phyloP scores from a whole-genome alignment of 2,888 invertebrate species.

The Cacoxenus indagator region DNA sequence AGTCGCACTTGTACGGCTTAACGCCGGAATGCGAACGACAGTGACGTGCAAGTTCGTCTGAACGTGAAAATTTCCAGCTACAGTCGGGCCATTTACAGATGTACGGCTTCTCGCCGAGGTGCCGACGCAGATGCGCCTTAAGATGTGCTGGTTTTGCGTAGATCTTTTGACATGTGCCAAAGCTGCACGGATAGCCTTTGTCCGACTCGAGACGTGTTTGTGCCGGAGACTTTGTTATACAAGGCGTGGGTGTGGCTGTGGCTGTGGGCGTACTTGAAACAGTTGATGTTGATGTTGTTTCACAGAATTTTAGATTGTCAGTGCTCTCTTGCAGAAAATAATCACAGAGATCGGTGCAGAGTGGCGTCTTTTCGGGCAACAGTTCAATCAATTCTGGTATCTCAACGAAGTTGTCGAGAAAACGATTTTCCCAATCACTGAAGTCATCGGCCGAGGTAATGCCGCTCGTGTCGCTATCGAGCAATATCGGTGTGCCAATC shows the following conservation, averaged over 20 bases:
- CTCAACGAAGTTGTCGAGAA: slow-evolving; percentile 68
- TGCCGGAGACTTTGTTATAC: not conserved
- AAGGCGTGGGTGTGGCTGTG: slow-evolving; percentile 29
- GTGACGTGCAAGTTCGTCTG: slow-evolving; percentile 93
- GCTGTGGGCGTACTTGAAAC: not conserved
- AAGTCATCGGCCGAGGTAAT: slow-evolving; percentile 44
- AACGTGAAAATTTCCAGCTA: slow-evolving; percentile 93
- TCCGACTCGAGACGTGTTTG: slow-evolving; percentile 49
- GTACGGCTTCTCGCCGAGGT: slow-evolving; percentile 84
- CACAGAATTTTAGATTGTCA: slow-evolving; percentile 58
- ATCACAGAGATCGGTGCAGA: slow-evolving; percentile 74
- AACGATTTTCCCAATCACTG: slow-evolving; percentile 67
- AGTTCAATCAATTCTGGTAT: slow-evolving; percentile 66
- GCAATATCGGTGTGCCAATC: not conserved
- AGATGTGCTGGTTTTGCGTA: slow-evolving; percentile 93
- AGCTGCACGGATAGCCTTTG: slow-evolving; percentile 79
- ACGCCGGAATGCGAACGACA: slow-evolving; percentile 95
- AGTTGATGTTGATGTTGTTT: slow-evolving; percentile 16
- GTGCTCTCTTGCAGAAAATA: slow-evolving; percentile 72
- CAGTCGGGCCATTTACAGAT: slow-evolving; percentile 84
- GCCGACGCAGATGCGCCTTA: slow-evolving; percentile 88
- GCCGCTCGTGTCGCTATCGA: slow-evolving; percentile 22
- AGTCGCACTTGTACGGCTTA: slow-evolving; percentile 91
- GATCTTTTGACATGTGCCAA: slow-evolving; percentile 81
- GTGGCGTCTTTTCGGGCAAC: slow-evolving; percentile 73